These are phyloP conservation scores for Dolomedes plantarius DNA, from an alignment of 2,888 invertebrate species.

Conservation along the genomic window DNA sequence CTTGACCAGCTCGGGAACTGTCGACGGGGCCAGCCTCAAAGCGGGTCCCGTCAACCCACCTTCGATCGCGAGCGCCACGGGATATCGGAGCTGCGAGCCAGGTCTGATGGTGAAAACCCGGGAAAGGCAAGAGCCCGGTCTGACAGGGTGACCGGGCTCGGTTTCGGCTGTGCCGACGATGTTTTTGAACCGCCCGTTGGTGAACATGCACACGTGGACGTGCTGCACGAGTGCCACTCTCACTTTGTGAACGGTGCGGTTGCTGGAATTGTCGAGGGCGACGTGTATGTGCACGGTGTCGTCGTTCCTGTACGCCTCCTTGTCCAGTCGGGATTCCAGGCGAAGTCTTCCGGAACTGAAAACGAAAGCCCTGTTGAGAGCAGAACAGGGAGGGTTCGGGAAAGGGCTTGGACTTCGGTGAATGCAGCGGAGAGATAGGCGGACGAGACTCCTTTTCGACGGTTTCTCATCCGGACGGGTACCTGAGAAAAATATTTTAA, in stretches of 20 bases:
- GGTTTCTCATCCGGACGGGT: constrained; percentile 89
- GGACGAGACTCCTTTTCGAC: constrained; percentile 86
- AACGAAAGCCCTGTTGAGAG: constrained; percentile 86
- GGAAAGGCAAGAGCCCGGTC: constrained; percentile 63
- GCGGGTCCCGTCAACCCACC: constrained; percentile 52
- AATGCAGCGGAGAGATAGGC: constrained; percentile 88
- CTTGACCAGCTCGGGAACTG: constrained; percentile 38
- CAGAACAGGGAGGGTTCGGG: constrained; percentile 56
- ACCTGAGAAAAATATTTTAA: constrained; percentile 82
- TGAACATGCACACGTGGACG: constrained; percentile 96
- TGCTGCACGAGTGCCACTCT: constrained; percentile 91
- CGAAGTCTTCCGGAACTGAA: constrained; percentile 89
- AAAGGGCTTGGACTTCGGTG: constrained; percentile 63
- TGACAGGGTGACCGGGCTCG: constrained; percentile 63
- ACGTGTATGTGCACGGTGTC: constrained; percentile 87
- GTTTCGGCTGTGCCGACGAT: constrained; percentile 81
- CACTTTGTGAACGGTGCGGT: constrained; percentile 88
- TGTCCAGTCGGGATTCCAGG: constrained; percentile 86
- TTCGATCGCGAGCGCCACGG: constrained; percentile 72
- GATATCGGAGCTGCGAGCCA: constrained; percentile 61
- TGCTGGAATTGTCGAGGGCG: constrained; percentile 86
- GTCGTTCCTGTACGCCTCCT: constrained; percentile 88
- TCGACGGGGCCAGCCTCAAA: constrained; percentile 60
- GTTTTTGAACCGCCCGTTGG: constrained; percentile 95
- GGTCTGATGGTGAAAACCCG: constrained; percentile 60